Evolutionary conservation across 2,113 vertebrate species (phyloP), one percentile per base, ranked within the genome.

Genomic region (Cromileptes altivelis): DNA sequence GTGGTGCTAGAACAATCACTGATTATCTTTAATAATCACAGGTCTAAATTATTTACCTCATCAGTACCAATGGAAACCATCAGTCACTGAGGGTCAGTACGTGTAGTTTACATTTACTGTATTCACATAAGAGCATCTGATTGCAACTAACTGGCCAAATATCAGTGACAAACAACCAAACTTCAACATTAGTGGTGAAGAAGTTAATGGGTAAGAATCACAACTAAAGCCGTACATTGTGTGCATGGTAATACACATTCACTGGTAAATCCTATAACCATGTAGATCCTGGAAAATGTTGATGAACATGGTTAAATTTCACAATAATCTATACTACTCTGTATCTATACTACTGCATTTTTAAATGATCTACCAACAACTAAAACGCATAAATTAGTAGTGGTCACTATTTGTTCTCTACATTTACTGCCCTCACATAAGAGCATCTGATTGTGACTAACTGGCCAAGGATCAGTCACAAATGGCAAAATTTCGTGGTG

Each of bases 361-460:
- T 55, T 42, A 58, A 58, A 62, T 71, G 1, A 49, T 58, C 11
- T 30, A 63, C 61, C 40, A 70, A 61, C 18, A 85, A n/a, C 61
- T 56, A 33, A 75, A 83, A 68, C 27, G 73, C 62, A 82, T 72
- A 7, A 37, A 37, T 37, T 18, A 61, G 61, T 56, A 69, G 18
- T 25, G 27, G 19, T 65, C 49, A 53, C 17, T 55, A 18, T 23
- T 62, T 21, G 7, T 64, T 47, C 11, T 19, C 25, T 60, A 19
- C 45, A 6, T 75, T 76, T 76, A 13, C 23, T 37, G 52, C 78
- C 25, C 47, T 62, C 1, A 33, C 58, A 78, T 53, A 47, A 85
- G 75, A 86, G 57, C 63, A 58, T 85, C 65, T 81, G 80, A 86
- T 78, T 75, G 57, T 12, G 42, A 45, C 42, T 10, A 45, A 45